These are phyloP conservation scores for Drosophila simulans DNA, from an alignment of 1,140 invertebrate genomes.

Conservation along the genomic window DNA sequence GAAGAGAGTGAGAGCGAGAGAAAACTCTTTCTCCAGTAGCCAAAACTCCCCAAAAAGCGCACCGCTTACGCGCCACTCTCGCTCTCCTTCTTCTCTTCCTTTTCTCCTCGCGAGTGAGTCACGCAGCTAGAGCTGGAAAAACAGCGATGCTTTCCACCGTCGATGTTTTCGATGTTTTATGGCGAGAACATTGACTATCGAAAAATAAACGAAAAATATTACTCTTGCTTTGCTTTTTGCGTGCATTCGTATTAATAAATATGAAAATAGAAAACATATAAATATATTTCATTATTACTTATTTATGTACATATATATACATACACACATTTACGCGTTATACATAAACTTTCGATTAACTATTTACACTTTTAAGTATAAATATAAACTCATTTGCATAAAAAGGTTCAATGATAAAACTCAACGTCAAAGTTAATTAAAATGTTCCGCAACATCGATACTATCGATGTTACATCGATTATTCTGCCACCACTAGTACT, in stretches of 20 bases:
- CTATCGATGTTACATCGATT: too few species aligned
- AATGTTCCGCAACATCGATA: too few species aligned
- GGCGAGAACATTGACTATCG: too few species aligned
- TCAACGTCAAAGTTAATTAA: too few species aligned
- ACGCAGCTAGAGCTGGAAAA: slow-evolving; percentile 6
- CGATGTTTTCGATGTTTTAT: too few species aligned
- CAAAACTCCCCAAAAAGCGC: slow-evolving; percentile 28
- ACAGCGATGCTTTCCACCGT: too few species aligned
- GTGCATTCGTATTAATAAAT: background rate
- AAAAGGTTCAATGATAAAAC: too few species aligned
- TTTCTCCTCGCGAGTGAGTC: slow-evolving; percentile 16
- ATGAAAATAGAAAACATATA: too few species aligned
- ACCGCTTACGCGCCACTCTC: slow-evolving; percentile 27
- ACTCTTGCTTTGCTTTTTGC: too few species aligned
- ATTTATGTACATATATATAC: background rate
- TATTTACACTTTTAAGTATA: too few species aligned
- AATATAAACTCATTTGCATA: too few species aligned
- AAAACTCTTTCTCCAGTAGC: background rate
- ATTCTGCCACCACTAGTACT: background rate
- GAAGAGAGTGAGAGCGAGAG: slow-evolving; percentile 35
- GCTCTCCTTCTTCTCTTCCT: background rate
- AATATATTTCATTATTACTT: background rate
- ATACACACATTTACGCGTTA: background rate
- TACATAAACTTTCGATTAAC: too few species aligned
- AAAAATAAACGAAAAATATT: background rate